Base-by-base conservation (phyloP, 1,140 invertebrate genomes). In the Helicoverpa armigera region DNA sequence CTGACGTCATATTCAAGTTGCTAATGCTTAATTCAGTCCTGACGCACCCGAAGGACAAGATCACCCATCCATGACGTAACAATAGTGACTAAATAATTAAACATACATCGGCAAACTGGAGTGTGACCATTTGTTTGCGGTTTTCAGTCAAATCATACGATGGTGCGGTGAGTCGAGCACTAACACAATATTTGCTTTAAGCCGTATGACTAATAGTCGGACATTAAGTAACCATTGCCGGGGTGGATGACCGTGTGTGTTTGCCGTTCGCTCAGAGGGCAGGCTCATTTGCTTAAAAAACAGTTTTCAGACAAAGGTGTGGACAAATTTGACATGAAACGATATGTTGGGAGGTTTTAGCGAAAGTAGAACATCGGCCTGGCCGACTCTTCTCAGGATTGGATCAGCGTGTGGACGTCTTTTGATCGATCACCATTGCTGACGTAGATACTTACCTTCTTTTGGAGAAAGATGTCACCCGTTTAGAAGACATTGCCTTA, bases 401-500 rank as follows among this genome's bases (percentile, higher is more conserved):
- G 48, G 48, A 70, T 51, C 65, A 86, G 75, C 84, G 65, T 73
- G 69, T 76, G 48, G 72, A 73, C 58, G 48, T 82, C 60, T 88
- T 86, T 87, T 90, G 88, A 90, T 88, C 85, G 85, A 92, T 89
- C 81, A 86, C 82, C 75, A 63, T 79, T 51, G 80, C 83, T 63
- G 76, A 90, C 91, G 70, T 93, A 54, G 69, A 12, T 70, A 92
- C 92, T 58, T 70, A 93, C 92, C 92, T 94, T 85, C 86, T 83
- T 81, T 75, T 90, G 54, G 82, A 70, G 74, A 88, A 88, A 87
- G 86, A 80, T 82, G 90, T 90, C 87, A 88, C 89, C 81, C 90
- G 90, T 88, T 90, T 92, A 81, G 91, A 91, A 93, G 90, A 88
- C 92, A 93, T 93, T 89, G 89, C 85, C 92, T 93, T 94, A 94